Conservation (phyloP, 2,797 vertebrate species). For the Paratrypauchen microcephalus region DNA sequence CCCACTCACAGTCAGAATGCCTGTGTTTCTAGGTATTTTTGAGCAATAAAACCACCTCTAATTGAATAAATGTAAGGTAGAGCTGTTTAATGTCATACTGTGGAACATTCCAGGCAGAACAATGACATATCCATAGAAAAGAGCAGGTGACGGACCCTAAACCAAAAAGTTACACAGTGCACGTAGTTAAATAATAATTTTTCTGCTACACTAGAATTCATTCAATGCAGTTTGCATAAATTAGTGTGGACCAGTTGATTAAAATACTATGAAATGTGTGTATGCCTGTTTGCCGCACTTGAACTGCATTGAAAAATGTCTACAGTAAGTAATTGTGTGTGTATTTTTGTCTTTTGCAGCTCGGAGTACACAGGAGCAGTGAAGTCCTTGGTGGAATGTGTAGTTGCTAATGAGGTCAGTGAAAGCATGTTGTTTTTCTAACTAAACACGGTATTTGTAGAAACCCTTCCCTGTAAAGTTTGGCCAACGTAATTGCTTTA, state of each 20-base stretch:
- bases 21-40: too few species aligned
- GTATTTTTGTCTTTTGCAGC: conserved; percentile 5
- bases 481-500: neutral
- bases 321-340: conserved; percentile 3
- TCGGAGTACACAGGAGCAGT: conserved; percentile 10
- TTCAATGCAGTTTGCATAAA: neutral
- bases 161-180: too few species aligned
- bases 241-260: neutral
- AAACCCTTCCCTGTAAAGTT: neutral
- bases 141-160: too few species aligned
- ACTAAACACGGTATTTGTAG: neutral
- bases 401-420: conserved; percentile 8
- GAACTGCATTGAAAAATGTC: neutral
- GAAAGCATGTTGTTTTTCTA: neutral
- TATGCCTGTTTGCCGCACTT: neutral
- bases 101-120: too few species aligned
- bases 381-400: conserved; percentile 2
- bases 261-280: too few species aligned
- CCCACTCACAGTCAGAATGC: too few species aligned
- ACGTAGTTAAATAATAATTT: too few species aligned
- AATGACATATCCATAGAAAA: too few species aligned
- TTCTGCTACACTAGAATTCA: neutral
- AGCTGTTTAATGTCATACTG: too few species aligned
- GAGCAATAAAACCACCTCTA: too few species aligned
- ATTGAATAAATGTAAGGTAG: too few species aligned